phyloP scores from a whole-genome alignment of 2,113 vertebrate species.

The Euleptes europaea region DNA sequence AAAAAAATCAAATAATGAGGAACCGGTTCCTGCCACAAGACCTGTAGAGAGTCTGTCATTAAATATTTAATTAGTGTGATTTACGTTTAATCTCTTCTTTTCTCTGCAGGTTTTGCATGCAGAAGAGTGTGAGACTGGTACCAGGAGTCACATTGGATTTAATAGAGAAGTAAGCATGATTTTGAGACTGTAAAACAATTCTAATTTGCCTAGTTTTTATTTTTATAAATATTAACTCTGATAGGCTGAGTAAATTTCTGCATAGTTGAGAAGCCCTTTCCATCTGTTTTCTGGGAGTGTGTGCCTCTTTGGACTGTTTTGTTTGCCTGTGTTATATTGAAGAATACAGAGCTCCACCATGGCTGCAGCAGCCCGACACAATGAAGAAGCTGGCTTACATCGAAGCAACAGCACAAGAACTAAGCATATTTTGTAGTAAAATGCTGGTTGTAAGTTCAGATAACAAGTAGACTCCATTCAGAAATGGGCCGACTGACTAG shows the following conservation, averaged over 20 bases:
- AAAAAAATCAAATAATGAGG: slow-evolving; percentile 11
- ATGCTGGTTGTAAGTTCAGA: not conserved
- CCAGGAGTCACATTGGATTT: slow-evolving; percentile 97
- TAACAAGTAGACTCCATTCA: not conserved
- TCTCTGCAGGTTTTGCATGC: slow-evolving; percentile 94
- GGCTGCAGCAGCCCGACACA: not conserved
- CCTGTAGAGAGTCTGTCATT: not conserved
- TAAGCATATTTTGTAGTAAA: not conserved
- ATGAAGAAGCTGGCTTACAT: accelerated
- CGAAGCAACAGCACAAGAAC: not conserved
- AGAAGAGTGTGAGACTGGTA: slow-evolving; percentile 96
- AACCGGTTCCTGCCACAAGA: not conserved
- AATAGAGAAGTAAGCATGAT: slow-evolving; percentile 93
- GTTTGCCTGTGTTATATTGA: no score
- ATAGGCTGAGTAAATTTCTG: accelerated
- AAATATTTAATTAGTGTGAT: slow-evolving; percentile 13
- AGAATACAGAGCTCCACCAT: no score
- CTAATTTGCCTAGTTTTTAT: not conserved
- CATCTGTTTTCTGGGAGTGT: not conserved
- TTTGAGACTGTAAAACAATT: not conserved
- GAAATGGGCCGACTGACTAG: not conserved
- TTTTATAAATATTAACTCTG: not conserved
- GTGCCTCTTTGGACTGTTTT: not conserved
- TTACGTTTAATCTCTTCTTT: slow-evolving; percentile 40
- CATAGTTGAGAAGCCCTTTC: not conserved